Base-by-base conservation (phyloP, 2,113 vertebrate species). In the Pteropus alecto region DNA sequence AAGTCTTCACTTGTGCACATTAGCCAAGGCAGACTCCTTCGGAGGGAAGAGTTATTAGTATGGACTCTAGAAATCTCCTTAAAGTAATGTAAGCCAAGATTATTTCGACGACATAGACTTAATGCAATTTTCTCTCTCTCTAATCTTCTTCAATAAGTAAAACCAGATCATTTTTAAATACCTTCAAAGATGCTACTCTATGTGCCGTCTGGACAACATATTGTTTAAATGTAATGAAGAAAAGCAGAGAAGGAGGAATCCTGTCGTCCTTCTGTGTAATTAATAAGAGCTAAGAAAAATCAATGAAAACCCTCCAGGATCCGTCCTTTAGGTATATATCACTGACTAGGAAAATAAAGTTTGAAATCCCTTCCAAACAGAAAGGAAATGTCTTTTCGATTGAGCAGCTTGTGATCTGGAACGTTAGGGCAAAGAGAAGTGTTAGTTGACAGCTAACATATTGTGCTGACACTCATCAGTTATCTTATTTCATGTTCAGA, bases 91-190 rank as follows among this genome's bases (percentile, higher is more conserved):
- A 88, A 97, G 56, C 60, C 73, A 43, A 58, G 58, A 94, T 95
- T 90, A 85, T 87, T 97, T 96, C 96, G 93, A 56, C 93, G 92
- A 84, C 83, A 96, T 2, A 1, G 0, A 38, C 90, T 97, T 98
- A 84, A 96, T 90, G 95, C 96, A 90, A 95, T 70, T 87, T 97
- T 98, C 82, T 96, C 95, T 95, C 84, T 67, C 51, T 87, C 94
- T 94, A 97, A 97, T 95, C 91, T 97, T 98, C 95, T 97, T 98
- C 96, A 98, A 89, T 93, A 96, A 95, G 93, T 96, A 97, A 83
- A 98, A 98, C 97, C 98, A 97, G 98, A 97, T 98, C 93, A 98
- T 98, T 98, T 98, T 96, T 91, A 98, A 98, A 97, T 97, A 97
- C 96, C 92, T 91, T 90, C 95, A 96, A 98, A 98, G 97, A 98